These are phyloP conservation scores for Ochotona princeps DNA, from an alignment of 2,113 vertebrate species.

Conservation along the genomic window DNA sequence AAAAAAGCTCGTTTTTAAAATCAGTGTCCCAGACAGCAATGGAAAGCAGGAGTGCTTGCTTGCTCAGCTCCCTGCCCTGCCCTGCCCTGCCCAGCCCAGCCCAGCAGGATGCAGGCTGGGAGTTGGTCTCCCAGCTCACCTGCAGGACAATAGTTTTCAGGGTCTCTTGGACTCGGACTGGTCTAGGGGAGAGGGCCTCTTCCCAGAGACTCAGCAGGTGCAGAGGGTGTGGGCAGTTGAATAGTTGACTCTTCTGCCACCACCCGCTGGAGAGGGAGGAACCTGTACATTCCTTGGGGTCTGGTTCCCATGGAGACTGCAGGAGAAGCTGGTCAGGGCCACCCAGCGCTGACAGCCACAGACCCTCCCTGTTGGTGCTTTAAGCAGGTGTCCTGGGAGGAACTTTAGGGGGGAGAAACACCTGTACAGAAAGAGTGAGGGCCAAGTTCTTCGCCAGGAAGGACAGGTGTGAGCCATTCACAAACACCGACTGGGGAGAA, in stretches of 20 bases:
- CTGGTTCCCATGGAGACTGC: no score
- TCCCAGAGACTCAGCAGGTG: not conserved
- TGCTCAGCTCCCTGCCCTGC: rapidly evolving
- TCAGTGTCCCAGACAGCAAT: not conserved
- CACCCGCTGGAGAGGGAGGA: not conserved
- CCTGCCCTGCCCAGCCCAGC: not conserved
- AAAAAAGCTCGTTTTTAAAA: not conserved
- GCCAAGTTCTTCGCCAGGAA: not conserved
- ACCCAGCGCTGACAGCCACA: not conserved
- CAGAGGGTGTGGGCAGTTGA: not conserved
- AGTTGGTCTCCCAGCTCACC: not conserved
- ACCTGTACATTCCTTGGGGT: no score
- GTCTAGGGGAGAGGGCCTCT: not conserved
- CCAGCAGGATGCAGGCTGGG: no score
- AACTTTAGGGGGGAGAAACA: not conserved
- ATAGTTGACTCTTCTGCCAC: not conserved
- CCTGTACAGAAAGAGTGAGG: not conserved
- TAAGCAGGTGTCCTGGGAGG: not conserved
- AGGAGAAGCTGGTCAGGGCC: no score
- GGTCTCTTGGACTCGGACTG: not conserved
- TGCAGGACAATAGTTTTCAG: not conserved
- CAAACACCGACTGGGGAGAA: not conserved
- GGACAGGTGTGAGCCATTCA: rapidly evolving
- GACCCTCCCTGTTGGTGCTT: not conserved
- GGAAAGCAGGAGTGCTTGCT: not conserved